phyloP scores from a whole-genome alignment of 1,140 invertebrate species.

The Heliconius hewitsoni region DNA sequence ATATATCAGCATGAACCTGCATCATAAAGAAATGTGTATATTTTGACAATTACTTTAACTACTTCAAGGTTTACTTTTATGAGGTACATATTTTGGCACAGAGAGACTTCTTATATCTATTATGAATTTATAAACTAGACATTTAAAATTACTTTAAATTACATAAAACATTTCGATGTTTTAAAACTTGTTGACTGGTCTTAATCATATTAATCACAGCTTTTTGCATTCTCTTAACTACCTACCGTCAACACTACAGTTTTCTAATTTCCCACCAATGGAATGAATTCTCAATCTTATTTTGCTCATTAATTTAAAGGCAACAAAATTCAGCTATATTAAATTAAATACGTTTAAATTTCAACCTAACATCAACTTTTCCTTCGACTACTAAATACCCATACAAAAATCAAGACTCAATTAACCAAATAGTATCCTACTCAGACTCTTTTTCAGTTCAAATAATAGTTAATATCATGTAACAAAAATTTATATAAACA shows the following conservation, averaged over 20 bases:
- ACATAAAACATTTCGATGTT: slow-evolving; percentile 81
- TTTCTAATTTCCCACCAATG: slow-evolving; percentile 70
- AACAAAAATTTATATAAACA: slow-evolving; percentile 25
- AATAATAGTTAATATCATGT: slow-evolving; percentile 33
- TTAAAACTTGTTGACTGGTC: slow-evolving; percentile 80
- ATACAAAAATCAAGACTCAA: slow-evolving; percentile 19
- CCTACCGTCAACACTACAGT: slow-evolving; percentile 78
- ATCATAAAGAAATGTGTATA: slow-evolving; percentile 60
- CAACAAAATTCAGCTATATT: slow-evolving; percentile 19
- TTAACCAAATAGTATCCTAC: slow-evolving; percentile 36
- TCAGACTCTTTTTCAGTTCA: slow-evolving; percentile 38
- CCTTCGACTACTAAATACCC: slow-evolving; percentile 9
- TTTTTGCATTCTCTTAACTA: slow-evolving; percentile 78
- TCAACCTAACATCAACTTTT: slow-evolving; percentile 2
- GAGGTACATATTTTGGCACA: slow-evolving; percentile 83
- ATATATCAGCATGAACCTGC: slow-evolving; percentile 39
- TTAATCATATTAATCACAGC: slow-evolving; percentile 80
- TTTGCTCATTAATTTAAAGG: slow-evolving; percentile 32
- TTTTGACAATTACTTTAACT: slow-evolving; percentile 76
- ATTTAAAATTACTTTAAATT: slow-evolving; percentile 72
- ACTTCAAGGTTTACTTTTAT: slow-evolving; percentile 80
- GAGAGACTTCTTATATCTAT: slow-evolving; percentile 80
- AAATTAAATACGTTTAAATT: slow-evolving; percentile 15
- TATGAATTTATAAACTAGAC: slow-evolving; percentile 68
- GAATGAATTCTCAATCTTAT: slow-evolving; percentile 70